Base-by-base conservation (phyloP, 2,888 invertebrate genomes). In the Pyrochroa serraticornis region DNA sequence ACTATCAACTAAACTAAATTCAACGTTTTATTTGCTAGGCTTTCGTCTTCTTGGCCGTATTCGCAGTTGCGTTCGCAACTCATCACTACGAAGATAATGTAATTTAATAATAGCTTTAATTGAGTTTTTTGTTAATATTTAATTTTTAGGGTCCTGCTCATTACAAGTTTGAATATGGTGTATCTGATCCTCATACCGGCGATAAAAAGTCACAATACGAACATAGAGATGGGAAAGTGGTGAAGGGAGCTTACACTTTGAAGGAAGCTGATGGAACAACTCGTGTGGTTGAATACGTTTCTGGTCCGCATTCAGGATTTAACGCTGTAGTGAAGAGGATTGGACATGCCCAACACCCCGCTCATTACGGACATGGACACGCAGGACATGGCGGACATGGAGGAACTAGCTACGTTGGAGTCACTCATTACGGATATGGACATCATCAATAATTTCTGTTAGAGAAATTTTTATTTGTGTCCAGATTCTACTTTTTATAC, bases 211-310 rank as follows among this genome's bases (percentile, higher is more conserved):
- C 66, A 6, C 75, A 74, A 48, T 58, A 63, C 43, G 75, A 75
- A 58, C 62, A 64, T 34, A 63, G 69, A 5, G 67, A 72, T 22
- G 73, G 73, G 3, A 66, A 72, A 57, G 53, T 62, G 6, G 69
- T 74, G 9, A 66, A 68, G 38, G 75, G 74, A 6, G 61, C 58
- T 9, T 74, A 74, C 58, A 66, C 67, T 41, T 54, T 74, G 31
- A 56, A 67, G 32, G 74, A 75, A 60, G 65, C 74, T 13, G 75
- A 74, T 62, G 74, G 75, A 45, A 73, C 72, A 13, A 65, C 61
- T 2, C 67, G 74, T 5, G 58, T 71, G 5, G 74, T 74, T 0
- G 66, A 73, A 32, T 58, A 58, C 44, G 42, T 51, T 33, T 56
- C 63, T 13, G 53, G 38, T 49, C 61, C 61, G n/a, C 67, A 71